Base-by-base conservation (phyloP, 2,113 vertebrate genomes). In the Osmerus eperlanus region DNA sequence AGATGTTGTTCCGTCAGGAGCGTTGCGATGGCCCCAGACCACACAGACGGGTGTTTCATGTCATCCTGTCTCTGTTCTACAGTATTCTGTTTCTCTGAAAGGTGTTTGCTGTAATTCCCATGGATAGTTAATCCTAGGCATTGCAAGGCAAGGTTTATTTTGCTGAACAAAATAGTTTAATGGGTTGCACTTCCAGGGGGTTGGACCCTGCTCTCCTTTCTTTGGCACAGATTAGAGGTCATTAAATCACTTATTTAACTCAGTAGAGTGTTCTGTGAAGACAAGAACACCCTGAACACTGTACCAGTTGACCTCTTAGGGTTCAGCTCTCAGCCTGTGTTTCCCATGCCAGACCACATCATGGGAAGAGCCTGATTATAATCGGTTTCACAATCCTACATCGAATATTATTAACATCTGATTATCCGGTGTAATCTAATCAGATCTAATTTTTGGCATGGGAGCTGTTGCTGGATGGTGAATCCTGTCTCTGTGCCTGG, bases 21-120 rank as follows among this genome's bases (percentile, higher is more conserved):
- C 66, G 77, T 77, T 79, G 81, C 77, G 84, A 87, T 89, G 89
- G 80, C 84, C 89, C 84, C 63, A 81, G 92, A 92, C 92, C 92
- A 92, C 92, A 93, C 91, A 92, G 82, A 84, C 59, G 78, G 88
- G 54, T 52, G 61, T 72, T 89, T 88, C 85, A 85, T 79, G 53
- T 76, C 80, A 89, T 86, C 81, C 78, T 75, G 81, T 74, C 58
- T 32, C 41, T 11, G 78, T 79, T 81, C 70, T 82, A 70, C 81
- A 81, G 89, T 88, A 88, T 86, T 87, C 84, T 80, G 82, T 87
- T 86, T 81, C 87, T 85, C 74, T 86, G 74, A 82, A 85, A 87
- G 78, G 84, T 89, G 88, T 86, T 89, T 86, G 74, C 86, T 81
- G 75, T 89, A 81, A 89, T 86, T 87, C 77, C 66, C 76, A 72